Conservation (phyloP, 2,888 invertebrate genomes). For the Eutolmus rufibarbis region DNA sequence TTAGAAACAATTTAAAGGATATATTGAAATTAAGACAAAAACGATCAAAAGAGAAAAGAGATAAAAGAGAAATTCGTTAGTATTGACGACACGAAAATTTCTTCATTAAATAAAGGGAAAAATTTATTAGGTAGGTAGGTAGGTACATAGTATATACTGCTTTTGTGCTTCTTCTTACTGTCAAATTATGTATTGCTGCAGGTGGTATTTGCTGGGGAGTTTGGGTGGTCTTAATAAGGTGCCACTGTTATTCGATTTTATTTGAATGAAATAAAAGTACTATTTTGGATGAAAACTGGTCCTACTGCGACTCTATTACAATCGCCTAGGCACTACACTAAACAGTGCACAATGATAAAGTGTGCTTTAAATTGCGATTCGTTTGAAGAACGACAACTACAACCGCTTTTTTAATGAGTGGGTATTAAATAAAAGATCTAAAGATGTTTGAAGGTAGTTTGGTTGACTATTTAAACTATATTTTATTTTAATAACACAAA, state of each 20-base stretch:
- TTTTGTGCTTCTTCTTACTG: slow-evolving; percentile 11
- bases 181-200: slow-evolving; percentile 12
- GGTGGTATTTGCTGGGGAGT: not conserved
- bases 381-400: no score
- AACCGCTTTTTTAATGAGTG: no score
- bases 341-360: not conserved
- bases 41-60: not conserved
- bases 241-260: not conserved
- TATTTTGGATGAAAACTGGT: not conserved
- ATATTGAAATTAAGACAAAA: not conserved
- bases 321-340: not conserved
- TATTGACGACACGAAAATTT: not conserved
- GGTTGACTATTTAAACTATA: no score
- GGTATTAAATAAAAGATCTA: no score
- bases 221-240: not conserved
- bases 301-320: not conserved
- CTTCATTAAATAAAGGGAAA: not conserved
- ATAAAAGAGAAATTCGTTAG: not conserved
- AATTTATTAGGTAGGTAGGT: not conserved
- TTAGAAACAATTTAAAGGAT: not conserved
- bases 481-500: no score
- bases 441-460: no score
- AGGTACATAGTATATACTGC: not conserved
- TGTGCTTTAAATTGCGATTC: no score
- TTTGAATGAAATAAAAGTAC: not conserved